Conservation (phyloP, 2,888 invertebrate genomes). For the Philopedon plagiatum region DNA sequence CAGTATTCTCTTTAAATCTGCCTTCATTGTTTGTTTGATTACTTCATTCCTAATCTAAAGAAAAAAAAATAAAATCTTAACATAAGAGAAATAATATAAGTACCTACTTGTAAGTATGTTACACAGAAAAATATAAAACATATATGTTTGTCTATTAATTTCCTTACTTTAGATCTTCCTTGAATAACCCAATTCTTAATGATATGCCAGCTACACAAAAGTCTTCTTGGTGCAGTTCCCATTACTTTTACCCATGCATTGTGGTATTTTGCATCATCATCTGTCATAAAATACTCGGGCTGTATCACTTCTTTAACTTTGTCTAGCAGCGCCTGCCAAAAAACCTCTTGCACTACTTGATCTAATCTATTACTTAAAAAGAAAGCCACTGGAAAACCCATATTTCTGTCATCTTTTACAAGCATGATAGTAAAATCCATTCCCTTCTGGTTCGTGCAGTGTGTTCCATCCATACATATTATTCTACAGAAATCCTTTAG, state of each 20-base stretch:
- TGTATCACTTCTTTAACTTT: constrained; percentile 29
- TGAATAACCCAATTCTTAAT: constrained; percentile 53
- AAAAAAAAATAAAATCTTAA: background rate
- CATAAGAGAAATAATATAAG: no score
- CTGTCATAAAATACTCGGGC: constrained; percentile 50
- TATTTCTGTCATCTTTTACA: constrained; percentile 51
- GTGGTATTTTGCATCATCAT: constrained; percentile 52
- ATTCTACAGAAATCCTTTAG: no score
- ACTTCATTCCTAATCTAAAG: constrained; percentile 41
- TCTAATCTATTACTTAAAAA: constrained; percentile 49
- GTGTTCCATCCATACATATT: constrained; percentile 52
- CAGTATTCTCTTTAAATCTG: no score
- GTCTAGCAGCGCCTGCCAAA: constrained; percentile 53
- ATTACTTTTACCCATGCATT: constrained; percentile 48
- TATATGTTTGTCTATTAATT: no score
- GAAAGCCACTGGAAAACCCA: no score
- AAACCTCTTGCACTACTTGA: constrained; percentile 48
- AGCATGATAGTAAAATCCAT: constrained; percentile 49
- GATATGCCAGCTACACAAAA: constrained; percentile 54
- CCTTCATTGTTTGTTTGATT: no score
- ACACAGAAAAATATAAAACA: no score
- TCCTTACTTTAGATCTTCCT: constrained; percentile 48
- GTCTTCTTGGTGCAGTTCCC: constrained; percentile 30
- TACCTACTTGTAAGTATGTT: background rate
- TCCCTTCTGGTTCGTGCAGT: constrained; percentile 45